A percentile compares a stretch with the other conserved stretches of the same genome.
Conservation (phyloP, 2,888 invertebrate genomes). For the Lasioglossum vierecki region DNA sequence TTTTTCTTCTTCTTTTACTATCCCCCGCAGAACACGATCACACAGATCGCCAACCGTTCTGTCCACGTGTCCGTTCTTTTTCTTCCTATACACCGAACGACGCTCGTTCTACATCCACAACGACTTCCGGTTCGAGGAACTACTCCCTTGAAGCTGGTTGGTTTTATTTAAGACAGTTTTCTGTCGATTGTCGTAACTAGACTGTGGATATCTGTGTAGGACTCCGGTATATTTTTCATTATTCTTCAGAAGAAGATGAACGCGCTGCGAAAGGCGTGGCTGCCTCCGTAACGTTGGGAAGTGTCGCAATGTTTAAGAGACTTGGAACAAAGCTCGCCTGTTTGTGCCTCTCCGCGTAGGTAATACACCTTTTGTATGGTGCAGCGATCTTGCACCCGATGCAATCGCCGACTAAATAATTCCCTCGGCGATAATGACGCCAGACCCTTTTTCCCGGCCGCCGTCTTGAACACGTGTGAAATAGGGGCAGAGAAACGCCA, state of each 20-base stretch:
- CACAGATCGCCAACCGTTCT: not conserved
- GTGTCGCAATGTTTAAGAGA: conserved; percentile 59
- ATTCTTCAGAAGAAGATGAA: conserved; percentile 22
- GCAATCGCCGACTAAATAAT: conserved; percentile 42
- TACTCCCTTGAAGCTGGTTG: not conserved
- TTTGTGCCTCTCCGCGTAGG: conserved; percentile 16
- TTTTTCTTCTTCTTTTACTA: conserved; percentile 29
- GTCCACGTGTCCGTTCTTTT: conserved; percentile 44
- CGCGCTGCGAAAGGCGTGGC: conserved; percentile 42
- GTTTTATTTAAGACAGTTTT: not conserved
- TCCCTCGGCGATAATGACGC: conserved; percentile 17
- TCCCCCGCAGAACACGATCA: conserved; percentile 24
- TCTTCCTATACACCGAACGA: conserved; percentile 26
- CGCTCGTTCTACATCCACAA: conserved; percentile 1
- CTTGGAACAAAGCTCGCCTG: conserved; percentile 59
- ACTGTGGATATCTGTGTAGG: not conserved
- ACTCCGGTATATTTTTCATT: no score
- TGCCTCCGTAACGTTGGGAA: conserved; percentile 45
- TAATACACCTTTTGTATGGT: conserved; percentile 32
- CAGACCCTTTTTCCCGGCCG: conserved; percentile 21
- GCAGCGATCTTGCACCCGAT: conserved; percentile 17
- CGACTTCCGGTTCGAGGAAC: conserved; percentile 35
- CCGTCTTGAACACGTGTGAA: conserved; percentile 4
- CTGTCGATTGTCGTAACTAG: not conserved
- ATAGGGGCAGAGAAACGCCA: not conserved